phyloP scores from a whole-genome alignment of 2,888 invertebrate species.

The Sipha maydis region DNA sequence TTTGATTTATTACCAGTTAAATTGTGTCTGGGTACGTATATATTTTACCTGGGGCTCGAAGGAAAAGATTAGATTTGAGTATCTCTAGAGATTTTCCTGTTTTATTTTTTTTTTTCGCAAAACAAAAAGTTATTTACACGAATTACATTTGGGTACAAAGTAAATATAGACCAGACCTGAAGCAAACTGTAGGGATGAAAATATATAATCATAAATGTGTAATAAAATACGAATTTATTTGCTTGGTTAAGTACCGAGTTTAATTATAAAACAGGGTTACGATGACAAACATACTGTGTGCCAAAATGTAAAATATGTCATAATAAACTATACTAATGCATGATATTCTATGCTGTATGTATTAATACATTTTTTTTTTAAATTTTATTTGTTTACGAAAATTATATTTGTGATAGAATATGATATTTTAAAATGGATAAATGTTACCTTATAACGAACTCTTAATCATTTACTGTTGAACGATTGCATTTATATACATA shows the following conservation, averaged over 20 bases:
- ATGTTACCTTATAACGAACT: too few species aligned
- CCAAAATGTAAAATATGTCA: too few species aligned
- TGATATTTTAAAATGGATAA: not conserved
- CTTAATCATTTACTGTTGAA: not conserved
- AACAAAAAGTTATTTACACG: conserved; percentile 30
- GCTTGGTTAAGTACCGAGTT: not conserved
- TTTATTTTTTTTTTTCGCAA: conserved; percentile 21
- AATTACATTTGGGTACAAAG: conserved; percentile 5
- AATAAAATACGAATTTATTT: not conserved
- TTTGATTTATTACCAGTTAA: conserved; percentile 52
- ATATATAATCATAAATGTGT: not conserved
- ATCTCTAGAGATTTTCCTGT: conserved; percentile 28
- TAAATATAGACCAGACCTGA: not conserved
- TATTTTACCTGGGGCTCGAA: conserved; percentile 13
- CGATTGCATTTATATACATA: not conserved
- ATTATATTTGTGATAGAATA: not conserved
- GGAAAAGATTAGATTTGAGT: conserved; percentile 31
- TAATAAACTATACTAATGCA: too few species aligned
- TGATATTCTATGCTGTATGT: too few species aligned
- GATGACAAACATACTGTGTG: too few species aligned
- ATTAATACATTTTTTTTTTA: too few species aligned
- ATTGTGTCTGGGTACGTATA: conserved; percentile 36
- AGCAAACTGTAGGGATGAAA: not conserved
- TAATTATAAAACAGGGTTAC: too few species aligned
- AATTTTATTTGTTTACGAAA: too few species aligned